Conservation (phyloP, 2,888 invertebrate genomes). For the Spatulosminthurus flaviceps region DNA sequence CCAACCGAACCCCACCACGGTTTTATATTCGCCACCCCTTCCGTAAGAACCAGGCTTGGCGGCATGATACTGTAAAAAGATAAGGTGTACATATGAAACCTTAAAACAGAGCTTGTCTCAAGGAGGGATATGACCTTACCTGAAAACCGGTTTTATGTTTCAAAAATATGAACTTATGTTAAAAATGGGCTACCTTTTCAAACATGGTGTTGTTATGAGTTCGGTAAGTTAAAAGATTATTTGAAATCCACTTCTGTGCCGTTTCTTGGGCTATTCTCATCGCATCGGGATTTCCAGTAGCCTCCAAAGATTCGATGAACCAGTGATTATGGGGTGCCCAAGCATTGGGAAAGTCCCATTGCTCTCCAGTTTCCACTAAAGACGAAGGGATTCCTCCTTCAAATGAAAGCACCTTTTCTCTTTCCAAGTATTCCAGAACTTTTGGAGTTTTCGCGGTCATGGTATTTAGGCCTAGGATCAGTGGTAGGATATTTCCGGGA, state of each 20-base stretch:
- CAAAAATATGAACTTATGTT: too few species aligned
- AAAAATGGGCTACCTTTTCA: conserved; percentile 75
- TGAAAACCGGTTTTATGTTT: too few species aligned
- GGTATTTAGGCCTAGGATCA: conserved; percentile 71
- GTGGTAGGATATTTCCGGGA: conserved; percentile 77
- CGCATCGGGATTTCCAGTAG: conserved; percentile 75
- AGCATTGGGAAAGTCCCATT: conserved; percentile 45
- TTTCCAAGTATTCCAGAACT: conserved; percentile 76
- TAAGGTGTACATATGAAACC: background rate
- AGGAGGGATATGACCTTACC: too few species aligned
- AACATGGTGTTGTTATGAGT: conserved; percentile 75
- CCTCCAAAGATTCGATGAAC: conserved; percentile 78
- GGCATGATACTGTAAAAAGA: conserved; percentile 46
- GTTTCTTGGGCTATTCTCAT: conserved; percentile 75
- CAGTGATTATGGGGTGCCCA: conserved; percentile 94
- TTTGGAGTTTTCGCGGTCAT: background rate
- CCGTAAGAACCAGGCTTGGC: conserved; percentile 27
- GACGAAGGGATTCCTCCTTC: conserved; percentile 37
- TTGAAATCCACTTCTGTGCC: conserved; percentile 82
- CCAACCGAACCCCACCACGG: conserved; percentile 50
- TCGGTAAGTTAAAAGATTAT: conserved; percentile 78
- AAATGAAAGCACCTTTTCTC: conserved; percentile 70
- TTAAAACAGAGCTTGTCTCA: too few species aligned
- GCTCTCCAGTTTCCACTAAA: conserved; percentile 54
- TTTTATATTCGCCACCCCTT: conserved; percentile 48